Conservation (phyloP, 2,888 invertebrate species). For the Fabriciana adippe region DNA sequence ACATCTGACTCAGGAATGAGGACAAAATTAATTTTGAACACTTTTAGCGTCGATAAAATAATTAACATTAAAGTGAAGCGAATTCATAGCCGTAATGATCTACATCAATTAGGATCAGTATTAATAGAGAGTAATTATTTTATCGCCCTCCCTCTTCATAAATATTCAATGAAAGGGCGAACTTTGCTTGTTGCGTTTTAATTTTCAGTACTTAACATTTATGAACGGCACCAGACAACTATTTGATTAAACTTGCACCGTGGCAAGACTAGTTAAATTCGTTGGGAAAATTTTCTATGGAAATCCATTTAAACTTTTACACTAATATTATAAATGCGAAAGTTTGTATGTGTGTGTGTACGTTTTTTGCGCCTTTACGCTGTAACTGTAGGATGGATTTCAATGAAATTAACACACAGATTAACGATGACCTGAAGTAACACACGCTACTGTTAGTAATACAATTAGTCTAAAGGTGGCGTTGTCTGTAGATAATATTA, state of each 20-base stretch:
- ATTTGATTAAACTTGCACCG: conserved; percentile 38
- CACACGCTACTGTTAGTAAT: too few relatives aligned
- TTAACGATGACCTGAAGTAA: too few relatives aligned
- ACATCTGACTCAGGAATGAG: conserved; percentile 18
- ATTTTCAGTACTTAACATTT: conserved; percentile 48
- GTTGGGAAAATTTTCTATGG: conserved; percentile 23
- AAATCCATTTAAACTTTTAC: conserved; percentile 28
- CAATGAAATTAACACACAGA: too few relatives aligned
- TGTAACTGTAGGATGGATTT: too few relatives aligned
- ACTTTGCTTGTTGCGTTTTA: conserved; percentile 57
- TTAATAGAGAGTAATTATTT: conserved; percentile 64
- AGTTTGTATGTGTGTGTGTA: neutral
- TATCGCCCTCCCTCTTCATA: conserved; percentile 60
- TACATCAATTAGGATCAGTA: conserved; percentile 60
- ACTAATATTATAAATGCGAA: neutral
- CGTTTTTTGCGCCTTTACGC: too few relatives aligned
- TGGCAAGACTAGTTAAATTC: conserved; percentile 28
- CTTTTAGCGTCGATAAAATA: conserved; percentile 40
- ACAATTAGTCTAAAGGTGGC: too few relatives aligned
- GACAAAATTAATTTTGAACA: conserved; percentile 29
- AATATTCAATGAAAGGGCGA: conserved; percentile 65
- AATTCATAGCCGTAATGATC: conserved; percentile 53
- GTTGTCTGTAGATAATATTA: too few relatives aligned
- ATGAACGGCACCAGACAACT: conserved; percentile 40
- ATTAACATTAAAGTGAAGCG: conserved; percentile 48